Evolutionary conservation across 53 echinoderm and acorn worm species (phyloP), one percentile per base, ranked within the genome.

Genomic region (Paracentrotus lividus): DNA sequence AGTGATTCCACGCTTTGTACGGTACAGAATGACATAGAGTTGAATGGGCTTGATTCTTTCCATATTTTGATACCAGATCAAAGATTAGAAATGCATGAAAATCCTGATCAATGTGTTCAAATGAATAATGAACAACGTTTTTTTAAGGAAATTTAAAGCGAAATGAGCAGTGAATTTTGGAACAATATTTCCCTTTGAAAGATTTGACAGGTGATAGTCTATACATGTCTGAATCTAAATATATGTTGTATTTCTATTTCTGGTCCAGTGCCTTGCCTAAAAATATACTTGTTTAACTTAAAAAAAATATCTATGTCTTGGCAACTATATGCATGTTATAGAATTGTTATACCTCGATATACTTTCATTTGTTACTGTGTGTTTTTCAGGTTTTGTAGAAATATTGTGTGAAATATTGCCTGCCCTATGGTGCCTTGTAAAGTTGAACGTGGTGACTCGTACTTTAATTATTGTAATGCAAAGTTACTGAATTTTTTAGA

Each of bases 331-430:
- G 13, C 47, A 7, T 5, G 36, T 72, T 47, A n/a, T 47, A 12
- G 9, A 4, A 45, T 1, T 5, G 36, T 72, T 36, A 10, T 64
- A 72, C 21, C 14, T 26, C 6, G 47, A 81, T 81, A 47, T 44
- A 45, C 10, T 47, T 10, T 81, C 44, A 8, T 47, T 45, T 42
- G 38, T 49, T 8, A 81, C 26, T 42, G 18, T 77, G 77, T 24
- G 23, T 77, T 40, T 72, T 81, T 9, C 81, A 81, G 81, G 81
- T 81, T 44, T 81, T n/a, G 24, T 47, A 81, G 3, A 76, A 76
- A 76, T 76, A 76, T 76, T 76, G 8, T 76, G 76, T 76, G 42
- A 76, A 76, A 76, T 76, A 42, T 81, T 81, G 81, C 81, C 81
- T 81, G 81, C 81, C 81, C 45, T 47, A 81, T 45, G 24, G 81